Conservation (phyloP, 2,797 vertebrate genomes). For the Pangasius djambal region DNA sequence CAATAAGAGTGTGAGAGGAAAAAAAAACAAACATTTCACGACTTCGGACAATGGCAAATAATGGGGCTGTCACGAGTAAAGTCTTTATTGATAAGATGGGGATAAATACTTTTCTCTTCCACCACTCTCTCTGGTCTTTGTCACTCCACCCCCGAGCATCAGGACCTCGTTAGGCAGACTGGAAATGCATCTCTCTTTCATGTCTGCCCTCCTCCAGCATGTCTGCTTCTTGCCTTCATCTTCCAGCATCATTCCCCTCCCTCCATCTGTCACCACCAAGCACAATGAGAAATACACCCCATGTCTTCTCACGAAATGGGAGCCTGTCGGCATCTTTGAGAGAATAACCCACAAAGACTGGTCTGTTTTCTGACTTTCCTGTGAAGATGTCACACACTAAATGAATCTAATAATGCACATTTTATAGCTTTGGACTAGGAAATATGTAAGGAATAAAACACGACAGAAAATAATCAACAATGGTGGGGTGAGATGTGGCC, state of each 20-base stretch:
- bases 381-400: slow-evolving; percentile 4
- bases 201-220: slow-evolving; percentile 61
- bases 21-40: slow-evolving; percentile 2
- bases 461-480: background rate
- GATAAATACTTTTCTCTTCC: slow-evolving; percentile 36
- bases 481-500: background rate
- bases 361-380: slow-evolving; percentile 32
- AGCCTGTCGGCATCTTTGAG: slow-evolving; percentile 30
- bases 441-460: background rate
- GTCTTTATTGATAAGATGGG: slow-evolving; percentile 40
- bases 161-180: slow-evolving; percentile 64
- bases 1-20: background rate
- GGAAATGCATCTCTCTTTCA: slow-evolving; percentile 58
- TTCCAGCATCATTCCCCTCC: slow-evolving; percentile 48
- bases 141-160: slow-evolving; percentile 60
- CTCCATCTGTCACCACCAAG: slow-evolving; percentile 63
- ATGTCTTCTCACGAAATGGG: slow-evolving; percentile 42
- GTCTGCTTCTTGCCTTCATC: slow-evolving; percentile 58
- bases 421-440: background rate
- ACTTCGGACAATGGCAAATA: slow-evolving; percentile 34
- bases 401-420: background rate
- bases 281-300: slow-evolving; percentile 62
- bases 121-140: slow-evolving; percentile 47
- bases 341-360: slow-evolving; percentile 29
- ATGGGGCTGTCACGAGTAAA: slow-evolving; percentile 52